phyloP scores from a whole-genome alignment of 2,797 vertebrate genomes.

The Prunella strophiata region DNA sequence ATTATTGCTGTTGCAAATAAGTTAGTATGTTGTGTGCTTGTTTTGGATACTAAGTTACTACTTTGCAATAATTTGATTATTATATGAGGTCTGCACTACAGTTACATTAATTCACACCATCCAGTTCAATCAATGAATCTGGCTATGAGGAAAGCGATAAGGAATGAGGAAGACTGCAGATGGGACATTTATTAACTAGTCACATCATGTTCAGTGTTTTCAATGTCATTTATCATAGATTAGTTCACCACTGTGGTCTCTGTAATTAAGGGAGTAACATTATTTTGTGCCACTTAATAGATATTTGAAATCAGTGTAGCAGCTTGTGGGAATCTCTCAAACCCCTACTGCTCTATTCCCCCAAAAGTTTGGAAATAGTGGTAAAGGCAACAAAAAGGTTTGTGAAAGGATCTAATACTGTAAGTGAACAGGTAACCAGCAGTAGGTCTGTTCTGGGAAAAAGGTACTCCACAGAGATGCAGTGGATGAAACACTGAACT shows the following conservation, averaged over 20 bases:
- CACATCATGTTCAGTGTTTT: slow-evolving; percentile 15
- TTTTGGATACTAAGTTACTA: background rate
- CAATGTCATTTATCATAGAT: background rate
- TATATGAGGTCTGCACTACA: background rate
- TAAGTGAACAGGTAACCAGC: background rate
- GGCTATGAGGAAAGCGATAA: slow-evolving; percentile 7
- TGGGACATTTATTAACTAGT: background rate
- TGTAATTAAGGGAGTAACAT: background rate
- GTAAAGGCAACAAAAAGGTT: background rate
- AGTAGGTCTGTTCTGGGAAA: background rate
- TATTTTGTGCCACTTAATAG: background rate
- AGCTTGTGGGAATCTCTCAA: background rate
- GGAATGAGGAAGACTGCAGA: slow-evolving; percentile 51
- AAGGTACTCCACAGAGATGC: background rate
- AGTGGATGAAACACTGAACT: background rate
- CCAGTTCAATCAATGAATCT: background rate
- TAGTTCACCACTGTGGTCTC: background rate
- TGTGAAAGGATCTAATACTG: background rate
- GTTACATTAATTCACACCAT: background rate
- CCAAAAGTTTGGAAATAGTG: background rate
- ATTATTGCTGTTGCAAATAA: background rate
- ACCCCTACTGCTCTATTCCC: background rate
- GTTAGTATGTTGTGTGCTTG: background rate
- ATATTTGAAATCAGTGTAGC: background rate
- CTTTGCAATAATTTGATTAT: slow-evolving; percentile 2